These are phyloP conservation scores for Streptopelia turtur DNA, from an alignment of 2,797 vertebrate genomes.

Conservation along the genomic window DNA sequence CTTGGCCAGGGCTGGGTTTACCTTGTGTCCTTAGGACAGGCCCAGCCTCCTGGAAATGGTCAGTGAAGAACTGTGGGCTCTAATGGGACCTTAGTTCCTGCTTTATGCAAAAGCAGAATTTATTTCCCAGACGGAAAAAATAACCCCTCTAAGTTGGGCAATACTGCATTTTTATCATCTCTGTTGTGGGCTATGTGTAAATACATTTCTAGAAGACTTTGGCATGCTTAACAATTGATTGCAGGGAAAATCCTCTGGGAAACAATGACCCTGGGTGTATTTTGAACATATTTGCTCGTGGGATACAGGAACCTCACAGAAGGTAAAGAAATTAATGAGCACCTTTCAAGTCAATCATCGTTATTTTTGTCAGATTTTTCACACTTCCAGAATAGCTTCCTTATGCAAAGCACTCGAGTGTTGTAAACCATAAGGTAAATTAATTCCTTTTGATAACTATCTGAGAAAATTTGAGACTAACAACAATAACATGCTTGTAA, in stretches of 20 bases:
- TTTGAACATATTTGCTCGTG: fast-evolving
- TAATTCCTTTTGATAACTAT: not conserved
- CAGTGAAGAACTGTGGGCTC: not conserved
- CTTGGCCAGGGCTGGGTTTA: not conserved
- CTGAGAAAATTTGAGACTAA: not conserved
- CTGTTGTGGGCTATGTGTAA: fast-evolving
- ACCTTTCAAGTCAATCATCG: not conserved
- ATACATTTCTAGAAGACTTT: not conserved
- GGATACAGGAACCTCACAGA: not conserved
- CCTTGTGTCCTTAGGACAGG: not conserved
- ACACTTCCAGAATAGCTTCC: not conserved
- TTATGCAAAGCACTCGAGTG: not conserved
- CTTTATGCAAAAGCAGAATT: not conserved
- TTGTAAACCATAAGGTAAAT: not conserved
- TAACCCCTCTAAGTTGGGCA: not conserved
- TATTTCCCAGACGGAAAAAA: not conserved
- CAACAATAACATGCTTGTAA: not conserved
- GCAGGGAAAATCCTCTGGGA: not conserved
- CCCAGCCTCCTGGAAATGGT: not conserved
- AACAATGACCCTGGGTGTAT: not conserved
- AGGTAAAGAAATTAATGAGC: not conserved
- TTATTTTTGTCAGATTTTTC: not conserved
- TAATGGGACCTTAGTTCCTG: not conserved
- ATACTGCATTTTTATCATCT: not conserved
- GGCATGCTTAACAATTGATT: not conserved